Evolutionary conservation across 2,888 invertebrate species (phyloP).

Genomic region (Galerucella pusilla): DNA sequence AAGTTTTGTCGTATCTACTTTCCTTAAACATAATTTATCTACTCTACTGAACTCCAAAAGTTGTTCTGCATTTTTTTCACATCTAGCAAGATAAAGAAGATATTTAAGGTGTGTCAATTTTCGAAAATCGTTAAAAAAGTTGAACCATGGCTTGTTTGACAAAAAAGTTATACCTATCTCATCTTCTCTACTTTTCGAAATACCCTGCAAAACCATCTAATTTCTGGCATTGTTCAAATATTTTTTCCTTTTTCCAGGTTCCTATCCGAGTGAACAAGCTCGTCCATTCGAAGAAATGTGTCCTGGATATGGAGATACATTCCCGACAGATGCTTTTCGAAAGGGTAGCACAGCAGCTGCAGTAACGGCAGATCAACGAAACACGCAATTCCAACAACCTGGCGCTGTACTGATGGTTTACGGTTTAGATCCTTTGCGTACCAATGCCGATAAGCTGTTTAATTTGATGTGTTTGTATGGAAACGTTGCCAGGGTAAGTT

Average conservation of each 20-base stretch:
- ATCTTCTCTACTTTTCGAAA: background rate
- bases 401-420: slow-evolving; percentile 98
- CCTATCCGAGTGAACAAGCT: slow-evolving; percentile 57
- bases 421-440: slow-evolving; percentile 91
- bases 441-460: slow-evolving; percentile 96
- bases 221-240: background rate
- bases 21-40: too few species aligned
- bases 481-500: slow-evolving; percentile 91
- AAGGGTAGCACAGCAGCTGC: slow-evolving; percentile 62
- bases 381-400: slow-evolving; percentile 69
- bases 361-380: slow-evolving; percentile 60
- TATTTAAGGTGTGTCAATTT: too few species aligned
- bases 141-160: too few species aligned
- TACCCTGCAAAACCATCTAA: background rate
- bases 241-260: slow-evolving; percentile 55
- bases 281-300: slow-evolving; percentile 64
- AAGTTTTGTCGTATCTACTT: too few species aligned
- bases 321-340: slow-evolving; percentile 61
- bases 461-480: slow-evolving; percentile 99
- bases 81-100: too few species aligned
- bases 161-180: too few species aligned
- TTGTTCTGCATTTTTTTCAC: too few species aligned
- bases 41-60: too few species aligned
- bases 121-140: too few species aligned
- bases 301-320: slow-evolving; percentile 57